Percentiles rank a stretch among this genome's conserved stretches.
Evolutionary conservation across 2,797 vertebrate species (phyloP).

Genomic region (Phrynocephalus vlangalii): DNA sequence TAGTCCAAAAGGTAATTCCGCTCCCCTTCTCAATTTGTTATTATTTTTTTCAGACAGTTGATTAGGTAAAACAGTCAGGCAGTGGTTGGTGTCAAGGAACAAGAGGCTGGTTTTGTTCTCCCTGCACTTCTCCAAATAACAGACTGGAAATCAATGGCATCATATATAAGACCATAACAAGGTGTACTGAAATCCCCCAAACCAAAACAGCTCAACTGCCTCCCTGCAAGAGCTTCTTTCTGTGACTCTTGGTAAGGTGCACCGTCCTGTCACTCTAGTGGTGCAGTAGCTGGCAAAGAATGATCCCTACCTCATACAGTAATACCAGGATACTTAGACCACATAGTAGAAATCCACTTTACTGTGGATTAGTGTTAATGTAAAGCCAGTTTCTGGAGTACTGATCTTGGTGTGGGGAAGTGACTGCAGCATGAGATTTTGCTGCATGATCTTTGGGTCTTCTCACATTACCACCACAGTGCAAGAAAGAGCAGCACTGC

Average conservation of each 20-base stretch:
- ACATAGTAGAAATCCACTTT: background rate
- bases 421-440: background rate
- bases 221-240: slow-evolving; percentile 52
- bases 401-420: background rate
- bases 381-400: background rate
- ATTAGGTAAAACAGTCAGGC: no score
- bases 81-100: no score
- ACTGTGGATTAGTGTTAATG: no score
- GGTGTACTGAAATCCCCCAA: slow-evolving; percentile 64
- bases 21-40: no score
- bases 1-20: no score
- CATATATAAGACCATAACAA: no score
- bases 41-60: no score
- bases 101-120: no score
- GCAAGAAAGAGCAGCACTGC: background rate
- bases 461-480: background rate
- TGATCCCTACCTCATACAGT: background rate
- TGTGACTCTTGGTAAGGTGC: slow-evolving; percentile 56
- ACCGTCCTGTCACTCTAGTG: background rate
- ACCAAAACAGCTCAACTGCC: slow-evolving; percentile 70
- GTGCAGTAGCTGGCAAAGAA: background rate
- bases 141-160: no score
- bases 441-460: background rate
- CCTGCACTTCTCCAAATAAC: background rate
- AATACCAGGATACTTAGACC: background rate